Conservation (phyloP, 1,140 invertebrate species). For the Drosophila tristis region DNA sequence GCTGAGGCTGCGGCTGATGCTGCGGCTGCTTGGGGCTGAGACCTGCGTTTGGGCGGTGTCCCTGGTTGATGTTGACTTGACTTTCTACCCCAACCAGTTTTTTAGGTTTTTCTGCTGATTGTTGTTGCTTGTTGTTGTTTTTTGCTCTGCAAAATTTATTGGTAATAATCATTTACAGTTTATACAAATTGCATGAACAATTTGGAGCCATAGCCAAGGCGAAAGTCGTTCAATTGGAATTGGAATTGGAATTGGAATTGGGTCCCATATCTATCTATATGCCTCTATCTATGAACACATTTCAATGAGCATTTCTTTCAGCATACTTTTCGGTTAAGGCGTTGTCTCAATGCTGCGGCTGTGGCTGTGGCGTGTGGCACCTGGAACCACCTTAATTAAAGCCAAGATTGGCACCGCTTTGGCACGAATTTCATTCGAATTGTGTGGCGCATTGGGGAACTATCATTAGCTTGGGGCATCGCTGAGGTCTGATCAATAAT, state of each 20-base stretch:
- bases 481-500: conserved; percentile 11
- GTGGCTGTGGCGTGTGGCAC: conserved; percentile 13
- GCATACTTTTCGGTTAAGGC: conserved; percentile 45
- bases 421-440: conserved; percentile 70
- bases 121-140: conserved; percentile 17
- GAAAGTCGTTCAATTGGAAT: conserved; percentile 59
- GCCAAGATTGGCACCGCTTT: conserved; percentile 46
- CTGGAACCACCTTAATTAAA: conserved; percentile 77
- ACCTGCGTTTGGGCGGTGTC: conserved; percentile 57
- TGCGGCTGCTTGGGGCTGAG: conserved; percentile 15
- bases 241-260: conserved; percentile 27
- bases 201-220: conserved; percentile 49
- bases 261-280: conserved; percentile 26
- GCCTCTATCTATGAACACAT: conserved; percentile 14
- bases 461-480: conserved; percentile 54
- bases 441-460: conserved; percentile 46
- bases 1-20: conserved; percentile 8
- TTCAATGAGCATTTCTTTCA: conserved; percentile 31
- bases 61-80: conserved; percentile 46
- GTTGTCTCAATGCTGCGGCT: conserved; percentile 55
- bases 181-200: conserved; percentile 69
- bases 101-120: conserved; percentile 28
- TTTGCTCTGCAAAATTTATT: conserved; percentile 63
- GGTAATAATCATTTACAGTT: conserved; percentile 70
- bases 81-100: conserved; percentile 79